A percentile compares a stretch with the other conserved stretches of the same genome.
phyloP scores from a whole-genome alignment of 2,113 vertebrate species.

The Solenodon paradoxus region DNA sequence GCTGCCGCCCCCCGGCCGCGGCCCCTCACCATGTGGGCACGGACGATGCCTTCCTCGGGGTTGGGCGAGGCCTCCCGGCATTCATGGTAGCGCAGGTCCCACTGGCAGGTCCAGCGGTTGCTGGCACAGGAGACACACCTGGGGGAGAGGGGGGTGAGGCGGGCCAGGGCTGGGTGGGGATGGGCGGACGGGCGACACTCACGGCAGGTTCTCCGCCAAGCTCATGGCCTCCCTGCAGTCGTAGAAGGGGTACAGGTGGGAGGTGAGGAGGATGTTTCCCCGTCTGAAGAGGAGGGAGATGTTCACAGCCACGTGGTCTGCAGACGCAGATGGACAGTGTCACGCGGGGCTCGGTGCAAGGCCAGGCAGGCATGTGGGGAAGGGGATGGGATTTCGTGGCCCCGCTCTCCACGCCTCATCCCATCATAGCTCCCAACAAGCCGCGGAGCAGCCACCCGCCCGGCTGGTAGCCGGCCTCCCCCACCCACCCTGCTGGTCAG shows the following conservation, averaged over 20 bases:
- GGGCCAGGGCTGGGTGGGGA: fast-evolving
- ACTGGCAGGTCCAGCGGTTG: slow-evolving; percentile 94
- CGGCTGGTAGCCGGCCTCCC: too few relatives aligned
- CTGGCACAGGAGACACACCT: slow-evolving; percentile 95
- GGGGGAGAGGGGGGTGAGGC: background rate
- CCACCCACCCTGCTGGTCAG: too few relatives aligned
- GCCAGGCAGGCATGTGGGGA: fast-evolving
- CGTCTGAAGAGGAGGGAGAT: slow-evolving; percentile 83
- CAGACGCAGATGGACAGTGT: fast-evolving
- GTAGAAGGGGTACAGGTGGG: slow-evolving; percentile 92
- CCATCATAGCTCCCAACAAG: background rate
- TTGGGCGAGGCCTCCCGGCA: slow-evolving; percentile 85
- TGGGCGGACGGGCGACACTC: slow-evolving; percentile 75
- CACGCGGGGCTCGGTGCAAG: background rate
- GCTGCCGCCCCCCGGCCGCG: fast-evolving
- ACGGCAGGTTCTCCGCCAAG: slow-evolving; percentile 91
- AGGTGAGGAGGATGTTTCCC: slow-evolving; percentile 85
- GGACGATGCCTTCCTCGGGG: slow-evolving; percentile 80
- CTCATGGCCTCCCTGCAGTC: slow-evolving; percentile 91
- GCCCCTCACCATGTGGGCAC: slow-evolving; percentile 85
- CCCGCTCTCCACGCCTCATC: fast-evolving
- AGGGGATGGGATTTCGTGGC: too few relatives aligned
- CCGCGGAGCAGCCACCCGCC: too few relatives aligned
- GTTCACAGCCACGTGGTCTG: slow-evolving; percentile 91
- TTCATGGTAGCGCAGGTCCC: slow-evolving; percentile 87